These are phyloP conservation scores for Pantherophis guttatus DNA, from an alignment of 2,113 vertebrate species.

Conservation along the genomic window DNA sequence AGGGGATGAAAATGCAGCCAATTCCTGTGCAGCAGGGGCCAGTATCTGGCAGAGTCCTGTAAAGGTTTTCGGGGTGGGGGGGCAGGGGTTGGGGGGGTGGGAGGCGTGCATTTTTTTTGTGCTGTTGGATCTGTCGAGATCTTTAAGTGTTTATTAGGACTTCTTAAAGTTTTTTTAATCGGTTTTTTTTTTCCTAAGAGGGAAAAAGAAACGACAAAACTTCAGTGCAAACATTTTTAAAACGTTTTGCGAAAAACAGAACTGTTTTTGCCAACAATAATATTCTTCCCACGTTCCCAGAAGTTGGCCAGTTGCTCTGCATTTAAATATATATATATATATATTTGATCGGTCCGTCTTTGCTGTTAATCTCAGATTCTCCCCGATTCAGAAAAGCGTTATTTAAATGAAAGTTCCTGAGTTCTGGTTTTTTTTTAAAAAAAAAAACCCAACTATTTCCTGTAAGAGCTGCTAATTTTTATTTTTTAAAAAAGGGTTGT, in stretches of 20 bases:
- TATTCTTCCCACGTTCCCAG: conserved; percentile 36
- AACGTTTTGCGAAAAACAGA: conserved; percentile 35
- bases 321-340: not conserved
- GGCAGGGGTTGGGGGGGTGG: accelerated
- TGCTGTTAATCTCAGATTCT: conserved; percentile 48
- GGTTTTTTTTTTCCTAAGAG: conserved; percentile 45
- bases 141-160: conserved; percentile 83
- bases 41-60: conserved; percentile 31
- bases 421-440: conserved; percentile 68
- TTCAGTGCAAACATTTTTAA: conserved; percentile 62
- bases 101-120: conserved; percentile 63
- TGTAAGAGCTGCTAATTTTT: conserved; percentile 85
- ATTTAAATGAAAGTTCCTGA: conserved; percentile 74
- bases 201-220: conserved; percentile 26
- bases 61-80: conserved; percentile 1
- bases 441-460: conserved; percentile 63
- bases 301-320: conserved; percentile 67
- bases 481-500: conserved; percentile 76
- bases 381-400: conserved; percentile 61
- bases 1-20: conserved; percentile 37
- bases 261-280: too few relatives aligned
- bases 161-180: conserved; percentile 82
- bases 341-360: not conserved
- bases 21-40: conserved; percentile 28
- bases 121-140: conserved; percentile 83